phyloP scores from a whole-genome alignment of 2,888 invertebrate species.

The Rutpela maculata region DNA sequence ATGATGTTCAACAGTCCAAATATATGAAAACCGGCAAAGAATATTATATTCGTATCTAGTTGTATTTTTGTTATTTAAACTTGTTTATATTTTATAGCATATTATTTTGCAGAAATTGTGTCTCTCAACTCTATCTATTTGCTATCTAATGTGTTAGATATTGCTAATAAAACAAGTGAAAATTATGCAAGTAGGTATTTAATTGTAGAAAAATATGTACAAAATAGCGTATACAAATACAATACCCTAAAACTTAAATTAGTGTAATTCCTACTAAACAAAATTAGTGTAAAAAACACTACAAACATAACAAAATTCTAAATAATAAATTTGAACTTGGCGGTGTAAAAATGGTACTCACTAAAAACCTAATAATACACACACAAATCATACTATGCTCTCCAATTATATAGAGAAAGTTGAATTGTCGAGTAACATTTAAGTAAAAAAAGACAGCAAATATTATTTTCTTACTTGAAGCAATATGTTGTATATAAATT shows the following conservation, averaged over 20 bases:
- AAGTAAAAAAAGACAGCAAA: not conserved
- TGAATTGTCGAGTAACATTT: too few species aligned
- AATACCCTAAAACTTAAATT: constrained; percentile 43
- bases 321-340: constrained; percentile 58
- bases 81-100: too few species aligned
- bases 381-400: constrained; percentile 36
- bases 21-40: too few species aligned
- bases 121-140: too few species aligned
- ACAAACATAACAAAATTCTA: constrained; percentile 55
- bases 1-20: too few species aligned
- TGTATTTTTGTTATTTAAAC: too few species aligned
- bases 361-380: constrained; percentile 24
- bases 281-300: constrained; percentile 46
- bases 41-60: too few species aligned
- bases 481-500: not conserved
- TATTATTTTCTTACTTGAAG: not conserved
- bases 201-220: constrained; percentile 64
- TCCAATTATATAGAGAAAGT: not conserved
- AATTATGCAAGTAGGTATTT: constrained; percentile 49
- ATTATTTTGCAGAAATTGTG: too few species aligned
- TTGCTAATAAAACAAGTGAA: constrained; percentile 34
- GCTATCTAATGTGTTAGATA: constrained; percentile 25
- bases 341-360: constrained; percentile 49
- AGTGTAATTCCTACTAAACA: constrained; percentile 36
- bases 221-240: constrained; percentile 52